Base-by-base conservation (phyloP, 2,113 vertebrate genomes). In the Spea multiplicata region DNA sequence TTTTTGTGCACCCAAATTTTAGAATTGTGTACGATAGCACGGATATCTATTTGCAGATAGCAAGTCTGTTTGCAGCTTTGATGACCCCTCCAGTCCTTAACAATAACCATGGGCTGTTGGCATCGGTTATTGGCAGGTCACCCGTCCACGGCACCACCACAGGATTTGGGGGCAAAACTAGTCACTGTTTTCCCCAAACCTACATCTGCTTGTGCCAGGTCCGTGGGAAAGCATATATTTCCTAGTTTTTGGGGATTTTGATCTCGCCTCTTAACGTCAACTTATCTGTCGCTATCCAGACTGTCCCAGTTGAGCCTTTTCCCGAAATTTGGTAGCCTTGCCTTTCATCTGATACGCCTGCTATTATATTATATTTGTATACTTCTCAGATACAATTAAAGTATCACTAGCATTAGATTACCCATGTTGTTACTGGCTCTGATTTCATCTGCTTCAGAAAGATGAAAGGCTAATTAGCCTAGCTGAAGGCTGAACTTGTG, bases 301-400 rank as follows among this genome's bases (percentile, higher is more conserved):
- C 8, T 59, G 30, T 46, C 57, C 57, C 55, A 76, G 74, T 9
- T 49, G 66, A 70, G 66, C 55, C 66, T 77, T 30, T 30, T 71
- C 66, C 74, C 55, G 74, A 70, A 46, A 78, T 73, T 46, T 66
- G 48, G 76, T 73, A 66, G 69, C 70, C 55, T 45, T 79, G 61
- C 44, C 76, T 79, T 72, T 73, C 61, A 79, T 70, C 70, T 66
- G 68, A 71, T 66, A 73, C 48, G 12, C 6, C 61, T 46, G 59
- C 70, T 66, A 55, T 73, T 79, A 72, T 73, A 71, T 73, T 79
- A 73, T 79, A 73, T 79, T 79, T 79, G 69, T 79, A 72, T 73
- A 66, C 65, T 67, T 80, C 71, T 80, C 78, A 80, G 78, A 73
- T 80, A 80, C 78, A 80, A 80, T 80, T 80, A 80, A 80, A 80